Evolutionary conservation across 2,888 invertebrate species (phyloP), one percentile per base, ranked within the genome.

Genomic region (Odontocerum albicorne): DNA sequence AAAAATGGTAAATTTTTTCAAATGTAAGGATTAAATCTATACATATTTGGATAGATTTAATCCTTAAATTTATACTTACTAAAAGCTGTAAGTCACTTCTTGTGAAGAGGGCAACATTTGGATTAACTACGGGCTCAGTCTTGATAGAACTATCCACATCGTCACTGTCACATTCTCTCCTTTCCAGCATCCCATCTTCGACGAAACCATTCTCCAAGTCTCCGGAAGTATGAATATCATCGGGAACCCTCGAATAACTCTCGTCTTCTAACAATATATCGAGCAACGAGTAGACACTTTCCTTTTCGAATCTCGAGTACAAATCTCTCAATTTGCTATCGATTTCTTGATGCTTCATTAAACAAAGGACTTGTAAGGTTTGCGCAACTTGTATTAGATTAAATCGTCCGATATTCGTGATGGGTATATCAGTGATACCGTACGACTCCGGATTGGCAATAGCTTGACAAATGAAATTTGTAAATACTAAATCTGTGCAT

Each of bases 371-470:
- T 75, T 97, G 96, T 42, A 98, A 73, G 63, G 96, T 91, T 75
- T 95, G 93, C 0, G 95, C 97, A 54, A 97, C 85, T 79, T 93
- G 91, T 65, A 89, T 87, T 47, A 92, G 79, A 74, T 91, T 98
- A 72, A 93, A 95, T 31, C 96, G 78, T 3, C 95, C 93, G 54
- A 93, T 86, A 66, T 92, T 88, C 35, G 92, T 92, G 50, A 98
- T 90, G 4, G 95, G 92, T 1, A 92, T 88, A 67, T 96, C 96
- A 2, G 90, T 90, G 49, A 98, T 90, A 12, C 96, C 97, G 71
- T 94, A 89, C 1, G 93, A 89, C 70, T 97, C 97, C 0, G 98
- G 98, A 75, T 94, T 94, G 43, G 96, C 90, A 49, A 99, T 92
- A 0, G 96, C 97, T 2, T 96, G 96, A 67, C 97, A 98, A 56